These are phyloP conservation scores for Cheilinus undulatus DNA, from an alignment of 2,113 vertebrate species.

Conservation along the genomic window DNA sequence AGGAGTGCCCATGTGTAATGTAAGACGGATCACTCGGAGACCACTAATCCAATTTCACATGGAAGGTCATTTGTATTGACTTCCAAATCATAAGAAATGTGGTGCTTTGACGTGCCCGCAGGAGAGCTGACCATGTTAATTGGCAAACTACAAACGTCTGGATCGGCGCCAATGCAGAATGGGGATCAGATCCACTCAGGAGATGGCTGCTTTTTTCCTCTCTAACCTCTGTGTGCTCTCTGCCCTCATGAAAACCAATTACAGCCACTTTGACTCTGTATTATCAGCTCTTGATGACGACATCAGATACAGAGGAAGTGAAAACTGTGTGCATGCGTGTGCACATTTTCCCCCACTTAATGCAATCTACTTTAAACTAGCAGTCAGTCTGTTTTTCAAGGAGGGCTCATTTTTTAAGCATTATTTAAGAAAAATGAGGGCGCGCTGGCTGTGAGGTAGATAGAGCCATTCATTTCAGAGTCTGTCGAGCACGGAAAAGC, in stretches of 20 bases:
- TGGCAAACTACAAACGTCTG: conserved; percentile 57
- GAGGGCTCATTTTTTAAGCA: conserved; percentile 47
- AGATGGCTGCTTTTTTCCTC: conserved; percentile 41
- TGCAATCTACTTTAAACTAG: conserved; percentile 76
- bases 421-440: conserved; percentile 51
- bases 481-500: conserved; percentile 68
- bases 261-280: conserved; percentile 45
- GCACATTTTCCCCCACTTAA: conserved; percentile 46
- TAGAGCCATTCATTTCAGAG: conserved; percentile 76
- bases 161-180: conserved; percentile 48
- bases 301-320: conserved; percentile 51
- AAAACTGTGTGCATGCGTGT: conserved; percentile 3
- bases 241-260: conserved; percentile 55
- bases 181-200: conserved; percentile 69
- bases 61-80: conserved; percentile 77
- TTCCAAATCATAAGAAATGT: conserved; percentile 64
- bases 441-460: conserved; percentile 53
- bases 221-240: conserved; percentile 45
- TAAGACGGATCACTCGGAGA: conserved; percentile 65
- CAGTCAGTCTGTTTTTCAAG: conserved; percentile 47
- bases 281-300: conserved; percentile 17
- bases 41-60: conserved; percentile 79
- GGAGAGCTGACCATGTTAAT: conserved; percentile 53
- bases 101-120: conserved; percentile 32
- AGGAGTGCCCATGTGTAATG: conserved; percentile 35